phyloP scores from a whole-genome alignment of 2,797 vertebrate genomes.

The Pipistrellus kuhlii region DNA sequence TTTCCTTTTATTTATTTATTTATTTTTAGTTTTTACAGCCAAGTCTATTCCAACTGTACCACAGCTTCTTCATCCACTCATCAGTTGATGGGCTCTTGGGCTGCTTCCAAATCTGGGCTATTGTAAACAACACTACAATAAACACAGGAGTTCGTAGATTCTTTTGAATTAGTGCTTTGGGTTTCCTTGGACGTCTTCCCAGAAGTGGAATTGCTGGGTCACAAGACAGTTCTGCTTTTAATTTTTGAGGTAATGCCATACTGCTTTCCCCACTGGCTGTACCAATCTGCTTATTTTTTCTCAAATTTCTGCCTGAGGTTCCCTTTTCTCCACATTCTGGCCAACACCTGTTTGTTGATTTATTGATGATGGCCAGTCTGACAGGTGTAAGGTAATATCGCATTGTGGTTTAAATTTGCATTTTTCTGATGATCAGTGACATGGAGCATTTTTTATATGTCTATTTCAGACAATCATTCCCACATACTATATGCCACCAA shows the following conservation, averaged over 20 bases:
- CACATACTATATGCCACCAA: neutral
- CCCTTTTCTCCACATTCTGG: neutral
- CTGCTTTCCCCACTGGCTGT: neutral
- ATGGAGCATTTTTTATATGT: neutral
- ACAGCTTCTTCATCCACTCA: neutral
- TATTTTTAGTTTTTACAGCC: too few relatives aligned
- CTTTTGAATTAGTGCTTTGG: neutral
- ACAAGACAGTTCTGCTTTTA: neutral
- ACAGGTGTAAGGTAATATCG: neutral
- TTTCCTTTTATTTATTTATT: neutral
- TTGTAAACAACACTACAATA: neutral
- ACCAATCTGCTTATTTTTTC: neutral
- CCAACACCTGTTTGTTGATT: neutral
- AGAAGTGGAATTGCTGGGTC: neutral
- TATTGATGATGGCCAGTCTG: neutral
- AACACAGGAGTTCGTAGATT: neutral
- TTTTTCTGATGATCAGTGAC: neutral
- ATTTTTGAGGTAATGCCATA: neutral
- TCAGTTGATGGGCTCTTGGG: neutral
- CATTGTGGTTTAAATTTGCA: neutral
- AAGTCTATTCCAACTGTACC: neutral
- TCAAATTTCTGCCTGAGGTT: too few relatives aligned
- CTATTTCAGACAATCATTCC: neutral
- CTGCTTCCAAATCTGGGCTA: neutral
- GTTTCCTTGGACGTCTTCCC: neutral